phyloP scores from a whole-genome alignment of 2,797 vertebrate species.

The Schizothorax lantsangensis region DNA sequence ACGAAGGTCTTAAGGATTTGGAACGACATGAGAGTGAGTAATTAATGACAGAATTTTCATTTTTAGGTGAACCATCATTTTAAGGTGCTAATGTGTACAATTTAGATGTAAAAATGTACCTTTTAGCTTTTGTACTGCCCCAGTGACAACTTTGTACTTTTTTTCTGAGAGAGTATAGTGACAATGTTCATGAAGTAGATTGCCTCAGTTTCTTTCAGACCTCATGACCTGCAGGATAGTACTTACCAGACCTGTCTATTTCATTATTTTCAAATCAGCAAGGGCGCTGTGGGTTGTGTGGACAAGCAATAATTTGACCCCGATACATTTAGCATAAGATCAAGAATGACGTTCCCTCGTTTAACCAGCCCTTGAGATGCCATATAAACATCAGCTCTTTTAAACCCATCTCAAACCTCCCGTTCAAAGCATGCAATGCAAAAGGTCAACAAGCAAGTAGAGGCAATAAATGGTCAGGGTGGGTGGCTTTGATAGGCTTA shows the following conservation, averaged over 20 bases:
- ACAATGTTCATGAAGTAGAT: neutral
- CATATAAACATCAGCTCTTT: neutral
- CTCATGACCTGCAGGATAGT: neutral
- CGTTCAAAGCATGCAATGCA: constrained; percentile 63
- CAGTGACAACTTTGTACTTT: neutral
- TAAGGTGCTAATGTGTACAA: neutral
- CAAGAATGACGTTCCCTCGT: neutral
- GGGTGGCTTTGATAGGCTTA: constrained; percentile 74
- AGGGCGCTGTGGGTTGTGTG: neutral
- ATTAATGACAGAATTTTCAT: neutral
- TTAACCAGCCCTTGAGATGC: neutral
- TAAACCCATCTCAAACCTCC: constrained; percentile 53
- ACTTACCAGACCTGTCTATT: neutral
- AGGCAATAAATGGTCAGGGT: constrained; percentile 74
- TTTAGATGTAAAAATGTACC: neutral
- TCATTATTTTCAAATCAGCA: neutral
- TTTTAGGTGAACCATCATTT: neutral
- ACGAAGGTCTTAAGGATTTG: too few species aligned
- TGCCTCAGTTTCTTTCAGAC: neutral
- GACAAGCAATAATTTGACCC: neutral
- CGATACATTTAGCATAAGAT: neutral
- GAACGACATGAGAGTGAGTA: too few species aligned
- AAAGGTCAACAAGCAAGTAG: constrained; percentile 82
- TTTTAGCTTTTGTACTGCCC: neutral
- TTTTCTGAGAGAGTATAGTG: neutral